Percentiles rank a stretch among this genome's conserved stretches.
These are phyloP conservation scores for Machaerirhynchus nigripectus DNA, from an alignment of 2,113 vertebrate species.

Conservation along the genomic window DNA sequence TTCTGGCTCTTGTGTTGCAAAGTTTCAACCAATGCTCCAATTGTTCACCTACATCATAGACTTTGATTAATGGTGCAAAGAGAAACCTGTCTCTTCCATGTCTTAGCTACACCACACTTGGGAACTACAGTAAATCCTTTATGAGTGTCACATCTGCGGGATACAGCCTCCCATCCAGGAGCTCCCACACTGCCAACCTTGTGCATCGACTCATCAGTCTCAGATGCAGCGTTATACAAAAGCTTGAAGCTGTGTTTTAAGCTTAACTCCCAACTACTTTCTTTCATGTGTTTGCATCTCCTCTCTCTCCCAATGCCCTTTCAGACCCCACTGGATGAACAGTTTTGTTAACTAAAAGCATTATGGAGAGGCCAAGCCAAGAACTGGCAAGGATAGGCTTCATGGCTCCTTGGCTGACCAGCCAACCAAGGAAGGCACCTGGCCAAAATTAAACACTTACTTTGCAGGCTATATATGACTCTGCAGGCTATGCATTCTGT, in stretches of 20 bases:
- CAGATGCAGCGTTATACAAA: neutral
- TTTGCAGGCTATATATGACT: neutral
- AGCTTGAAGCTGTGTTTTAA: neutral
- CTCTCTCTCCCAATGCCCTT: neutral
- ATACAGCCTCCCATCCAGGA: neutral
- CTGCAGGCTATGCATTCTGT: neutral
- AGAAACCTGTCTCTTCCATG: rapidly evolving
- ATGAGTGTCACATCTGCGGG: neutral
- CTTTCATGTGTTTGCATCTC: neutral
- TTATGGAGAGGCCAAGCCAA: neutral
- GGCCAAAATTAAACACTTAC: neutral
- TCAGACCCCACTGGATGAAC: neutral
- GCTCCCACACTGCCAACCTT: neutral
- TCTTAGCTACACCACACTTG: neutral
- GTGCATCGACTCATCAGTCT: rapidly evolving
- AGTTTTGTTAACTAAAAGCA: neutral
- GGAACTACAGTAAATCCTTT: neutral
- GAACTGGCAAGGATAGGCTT: neutral
- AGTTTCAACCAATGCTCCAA: neutral
- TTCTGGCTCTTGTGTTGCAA: neutral
- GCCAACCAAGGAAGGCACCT: neutral
- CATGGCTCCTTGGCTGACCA: neutral
- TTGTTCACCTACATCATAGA: neutral
- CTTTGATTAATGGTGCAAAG: neutral
- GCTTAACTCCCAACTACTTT: neutral